Base-by-base conservation (phyloP, 2,113 vertebrate genomes). In the Lichenostomus cassidix region DNA sequence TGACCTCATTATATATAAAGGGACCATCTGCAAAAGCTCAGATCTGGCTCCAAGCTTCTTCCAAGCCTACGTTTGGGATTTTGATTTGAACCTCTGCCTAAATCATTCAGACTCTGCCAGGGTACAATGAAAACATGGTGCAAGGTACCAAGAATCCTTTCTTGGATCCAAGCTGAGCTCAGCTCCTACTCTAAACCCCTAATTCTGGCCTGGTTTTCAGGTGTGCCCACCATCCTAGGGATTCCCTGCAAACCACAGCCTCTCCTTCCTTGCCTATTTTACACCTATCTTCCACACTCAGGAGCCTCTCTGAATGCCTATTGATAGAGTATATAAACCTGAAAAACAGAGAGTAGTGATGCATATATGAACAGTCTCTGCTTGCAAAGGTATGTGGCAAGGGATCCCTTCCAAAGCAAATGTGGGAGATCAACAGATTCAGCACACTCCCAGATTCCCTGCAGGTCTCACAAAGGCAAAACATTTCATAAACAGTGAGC, bases 1-100 rank as follows among this genome's bases (percentile, higher is more conserved):
- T 96, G 93, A 96, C 95, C 90, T 95, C 92, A 95, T 95, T 90
- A 95, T 73, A 76, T 33, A 94, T 11, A 76, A 78, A 92, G 71
- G 37, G 46, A 84, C 90, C 95, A 96, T 95, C 92, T 95, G 95
- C 62, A 83, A 73, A 62, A 87, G 62, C 86, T 95, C 88, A 94
- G 86, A 95, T 96, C 83, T 93, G 69, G 73, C 90, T 96, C 89
- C 89, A 87, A 82, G 56, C 69, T 91, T 62, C 80, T 87, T 91
- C 76, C 77, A 79, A 82, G 65, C 58, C 39, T 86, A 76, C 62
- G 90, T 89, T 42, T 71, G 83, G 86, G 94, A 90, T 84, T 93
- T 89, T 84, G 44, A 79, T 68, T 87, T 96, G 93, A 94, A 90
- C 49, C 22, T 92, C 58, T 89, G 90, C 95, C 94, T 95, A 71